Evolutionary conservation across 2,797 vertebrate species (phyloP).

Genomic region (Amphiprion clarkii): DNA sequence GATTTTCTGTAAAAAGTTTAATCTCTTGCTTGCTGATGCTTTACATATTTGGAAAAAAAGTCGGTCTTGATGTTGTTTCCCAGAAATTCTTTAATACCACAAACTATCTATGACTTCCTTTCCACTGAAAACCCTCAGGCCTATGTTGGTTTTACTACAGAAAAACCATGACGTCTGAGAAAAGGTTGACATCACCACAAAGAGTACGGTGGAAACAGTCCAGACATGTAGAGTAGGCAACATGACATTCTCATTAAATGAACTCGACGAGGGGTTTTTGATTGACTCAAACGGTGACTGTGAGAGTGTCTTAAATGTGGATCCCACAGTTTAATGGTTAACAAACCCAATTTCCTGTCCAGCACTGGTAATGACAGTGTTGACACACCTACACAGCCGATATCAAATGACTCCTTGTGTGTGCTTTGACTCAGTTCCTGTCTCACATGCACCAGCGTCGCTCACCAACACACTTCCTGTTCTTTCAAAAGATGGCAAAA

Average conservation of each 20-base stretch:
- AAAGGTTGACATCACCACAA: not conserved
- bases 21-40: not conserved
- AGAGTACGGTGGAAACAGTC: not conserved
- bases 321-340: constrained; percentile 40
- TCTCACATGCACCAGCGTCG: not conserved
- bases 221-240: not conserved
- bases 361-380: not conserved
- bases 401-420: constrained; percentile 8
- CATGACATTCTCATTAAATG: not conserved
- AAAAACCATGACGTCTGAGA: not conserved
- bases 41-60: not conserved
- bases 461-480: constrained; percentile 1
- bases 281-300: constrained; percentile 6
- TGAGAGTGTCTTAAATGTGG: not conserved
- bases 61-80: not conserved
- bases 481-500: not conserved
- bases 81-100: not conserved
- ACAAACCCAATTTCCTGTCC: constrained; percentile 28
- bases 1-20: not conserved
- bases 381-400: not conserved
- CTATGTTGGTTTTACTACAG: not conserved
- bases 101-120: not conserved
- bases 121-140: not conserved
- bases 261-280: not conserved
- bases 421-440: not conserved